These are phyloP conservation scores for Gymnocheta viridis DNA, from an alignment of 2,888 invertebrate species.

Conservation along the genomic window DNA sequence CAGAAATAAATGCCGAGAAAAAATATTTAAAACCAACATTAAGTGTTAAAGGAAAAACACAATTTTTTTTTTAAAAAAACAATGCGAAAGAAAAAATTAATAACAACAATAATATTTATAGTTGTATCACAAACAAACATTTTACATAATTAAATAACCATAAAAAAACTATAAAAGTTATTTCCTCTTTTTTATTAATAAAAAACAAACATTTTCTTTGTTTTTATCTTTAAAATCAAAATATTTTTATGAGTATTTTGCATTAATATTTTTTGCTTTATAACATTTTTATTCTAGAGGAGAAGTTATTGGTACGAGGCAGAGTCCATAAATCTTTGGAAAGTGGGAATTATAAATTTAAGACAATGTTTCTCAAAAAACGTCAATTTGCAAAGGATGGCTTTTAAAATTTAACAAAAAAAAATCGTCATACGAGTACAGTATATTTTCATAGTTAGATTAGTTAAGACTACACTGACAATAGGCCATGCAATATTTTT, in stretches of 20 bases:
- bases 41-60: neutral
- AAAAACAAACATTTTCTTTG: neutral
- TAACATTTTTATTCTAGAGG: neutral
- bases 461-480: no score
- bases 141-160: neutral
- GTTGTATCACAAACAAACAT: neutral
- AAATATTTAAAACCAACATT: neutral
- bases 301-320: neutral
- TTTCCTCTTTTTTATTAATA: neutral
- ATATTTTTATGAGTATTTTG: neutral
- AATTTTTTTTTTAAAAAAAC: neutral
- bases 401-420: no score
- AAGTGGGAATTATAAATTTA: no score
- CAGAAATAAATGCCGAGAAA: no score
- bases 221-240: neutral
- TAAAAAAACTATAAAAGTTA: neutral
- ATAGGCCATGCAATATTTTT: no score
- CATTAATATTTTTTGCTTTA: constrained; percentile 14
- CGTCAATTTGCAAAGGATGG: no score
- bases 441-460: no score
- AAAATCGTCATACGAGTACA: no score
- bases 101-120: neutral
- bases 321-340: neutral
- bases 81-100: neutral
- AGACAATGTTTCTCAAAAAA: no score